Conservation (phyloP, 2,113 vertebrate genomes). For the Oxyura jamaicensis region DNA sequence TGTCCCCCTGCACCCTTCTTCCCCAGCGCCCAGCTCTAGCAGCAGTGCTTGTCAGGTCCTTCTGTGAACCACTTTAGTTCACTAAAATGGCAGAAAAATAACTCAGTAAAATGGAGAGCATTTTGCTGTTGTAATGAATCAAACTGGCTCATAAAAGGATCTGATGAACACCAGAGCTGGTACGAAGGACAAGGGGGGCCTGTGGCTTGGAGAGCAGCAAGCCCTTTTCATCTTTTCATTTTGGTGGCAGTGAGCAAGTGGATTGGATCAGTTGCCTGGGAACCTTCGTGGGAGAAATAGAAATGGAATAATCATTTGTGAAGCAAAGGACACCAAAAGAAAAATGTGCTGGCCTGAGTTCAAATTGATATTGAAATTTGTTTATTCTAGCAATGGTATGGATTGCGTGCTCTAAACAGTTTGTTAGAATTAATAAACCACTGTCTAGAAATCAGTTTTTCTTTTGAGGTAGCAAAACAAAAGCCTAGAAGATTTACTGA, state of each 20-base stretch:
- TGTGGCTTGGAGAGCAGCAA: conserved; percentile 51
- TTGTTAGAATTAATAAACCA: background rate
- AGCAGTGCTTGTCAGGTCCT: conserved; percentile 49
- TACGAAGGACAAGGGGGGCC: conserved; percentile 17
- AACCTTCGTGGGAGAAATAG: conserved; percentile 61
- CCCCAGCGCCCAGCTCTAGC: background rate
- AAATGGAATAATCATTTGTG: conserved; percentile 55
- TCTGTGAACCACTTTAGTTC: conserved; percentile 51
- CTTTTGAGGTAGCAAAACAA: background rate
- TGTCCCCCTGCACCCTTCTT: conserved; percentile 42
- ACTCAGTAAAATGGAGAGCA: conserved; percentile 66
- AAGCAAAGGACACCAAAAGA: conserved; percentile 47
- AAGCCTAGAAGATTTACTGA: background rate
- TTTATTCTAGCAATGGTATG: background rate
- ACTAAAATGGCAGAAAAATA: conserved; percentile 72
- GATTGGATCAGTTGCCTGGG: conserved; percentile 70
- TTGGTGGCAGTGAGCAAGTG: conserved; percentile 69
- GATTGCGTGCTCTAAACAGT: background rate
- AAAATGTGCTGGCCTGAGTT: conserved; percentile 29
- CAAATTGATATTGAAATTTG: conserved; percentile 50
- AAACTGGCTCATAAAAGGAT: conserved; percentile 70
- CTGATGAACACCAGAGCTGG: conserved; percentile 70
- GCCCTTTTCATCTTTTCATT: conserved; percentile 63
- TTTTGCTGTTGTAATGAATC: conserved; percentile 70
- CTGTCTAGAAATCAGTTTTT: background rate